Evolutionary conservation across 2,888 invertebrate species (phyloP), one percentile per base, ranked within the genome.

Genomic region (Heliconius ethilla): DNA sequence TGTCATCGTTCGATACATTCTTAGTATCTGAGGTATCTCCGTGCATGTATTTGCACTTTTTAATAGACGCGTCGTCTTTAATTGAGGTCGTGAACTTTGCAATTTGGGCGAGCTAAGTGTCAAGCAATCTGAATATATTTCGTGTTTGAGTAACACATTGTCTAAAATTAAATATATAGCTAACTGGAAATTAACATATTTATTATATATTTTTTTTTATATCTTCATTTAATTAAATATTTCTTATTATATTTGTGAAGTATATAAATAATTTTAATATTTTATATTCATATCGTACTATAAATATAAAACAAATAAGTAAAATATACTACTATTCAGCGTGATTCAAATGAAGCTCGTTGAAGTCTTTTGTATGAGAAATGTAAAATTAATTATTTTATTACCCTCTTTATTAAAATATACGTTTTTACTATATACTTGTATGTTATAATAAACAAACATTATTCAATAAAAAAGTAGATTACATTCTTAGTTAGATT

Each of bases 31-130:
- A 22, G 18, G 9, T 75, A 70, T 62, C 66, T 72, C 11, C 51
- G 55, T 76, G 13, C 25, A 70, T 79, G 15, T 65, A 75, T 80
- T 63, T 80, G 62, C 70, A 80, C 66, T 76, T 77, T 78, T 70
- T 74, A 76, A 51, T 72, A 70, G 70, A 45, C 65, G 37, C 51
- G 65, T 69, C 75, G 69, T 82, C 77, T 75, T 51, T 72, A 77
- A 82, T 77, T 72, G 76, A 76, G 81, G 82, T 79, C 81, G 63
- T 77, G 82, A 79, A 78, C 81, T 82, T 79, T 82, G 70, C 27
- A 72, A 81, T 81, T 79, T 73, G 76, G 79, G 77, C 66, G 66
- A 70, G 62, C 62, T 59, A 72, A 72, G 67, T 22, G 67, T n/a
- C 75, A 59, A 62, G 70, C 72, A 75, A 77, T 73, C 4, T 22